A percentile compares a stretch with the other conserved stretches of the same genome.
Conservation (phyloP, 2,113 vertebrate species). For the Psophia crepitans region DNA sequence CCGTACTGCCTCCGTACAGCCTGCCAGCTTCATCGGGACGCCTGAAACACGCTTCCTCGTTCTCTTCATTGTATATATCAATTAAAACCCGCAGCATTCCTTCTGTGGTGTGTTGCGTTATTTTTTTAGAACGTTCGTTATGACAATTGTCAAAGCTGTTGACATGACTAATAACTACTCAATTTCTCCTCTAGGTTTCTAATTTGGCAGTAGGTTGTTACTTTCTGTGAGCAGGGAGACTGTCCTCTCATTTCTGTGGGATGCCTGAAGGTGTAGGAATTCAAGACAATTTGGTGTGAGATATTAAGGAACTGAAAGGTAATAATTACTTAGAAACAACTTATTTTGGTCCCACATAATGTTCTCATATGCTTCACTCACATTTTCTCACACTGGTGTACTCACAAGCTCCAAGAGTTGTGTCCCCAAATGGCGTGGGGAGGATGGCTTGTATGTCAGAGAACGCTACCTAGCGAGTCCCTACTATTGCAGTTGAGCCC, state of each 20-base stretch:
- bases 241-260: fast-evolving
- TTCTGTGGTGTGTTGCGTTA: neutral
- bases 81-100: neutral
- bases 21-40: neutral
- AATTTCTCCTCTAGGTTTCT: no score
- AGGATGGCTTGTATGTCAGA: neutral
- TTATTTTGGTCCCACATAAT: neutral
- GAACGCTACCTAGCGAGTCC: fast-evolving
- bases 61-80: neutral
- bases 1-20: fast-evolving
- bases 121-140: neutral
- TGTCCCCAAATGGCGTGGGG: fast-evolving
- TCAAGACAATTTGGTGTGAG: neutral
- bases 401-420: neutral
- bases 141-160: neutral
- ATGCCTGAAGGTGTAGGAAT: neutral
- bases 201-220: no score
- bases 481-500: fast-evolving
- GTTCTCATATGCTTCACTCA: neutral
- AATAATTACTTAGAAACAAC: neutral
- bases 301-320: neutral
- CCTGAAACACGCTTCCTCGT: neutral
- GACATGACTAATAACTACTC: no score
- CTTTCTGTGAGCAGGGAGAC: neutral
- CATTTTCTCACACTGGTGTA: neutral